phyloP scores from a whole-genome alignment of 1,140 invertebrate genomes.

The Hylyphantes graminicola region DNA sequence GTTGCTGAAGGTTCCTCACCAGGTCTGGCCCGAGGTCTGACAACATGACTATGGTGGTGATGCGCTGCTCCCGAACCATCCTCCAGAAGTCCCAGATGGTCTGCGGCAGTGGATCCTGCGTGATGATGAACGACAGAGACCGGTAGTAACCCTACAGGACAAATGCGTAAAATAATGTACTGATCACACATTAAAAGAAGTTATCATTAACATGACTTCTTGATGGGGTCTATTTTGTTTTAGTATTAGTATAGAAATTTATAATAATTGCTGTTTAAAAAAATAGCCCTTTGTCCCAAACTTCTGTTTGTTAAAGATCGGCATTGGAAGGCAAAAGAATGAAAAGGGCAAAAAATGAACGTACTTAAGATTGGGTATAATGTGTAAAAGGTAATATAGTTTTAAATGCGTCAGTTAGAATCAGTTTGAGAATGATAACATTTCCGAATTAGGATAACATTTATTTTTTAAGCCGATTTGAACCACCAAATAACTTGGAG shows the following conservation, averaged over 20 bases:
- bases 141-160: constrained; percentile 83
- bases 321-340: too few species aligned
- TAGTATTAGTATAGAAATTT: background rate
- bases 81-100: constrained; percentile 96
- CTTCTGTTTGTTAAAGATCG: too few species aligned
- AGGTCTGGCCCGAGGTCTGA: constrained; percentile 75
- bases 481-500: too few species aligned
- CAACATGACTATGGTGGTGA: constrained; percentile 92
- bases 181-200: background rate
- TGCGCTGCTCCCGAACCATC: constrained; percentile 93
- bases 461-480: too few species aligned
- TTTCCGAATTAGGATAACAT: too few species aligned
- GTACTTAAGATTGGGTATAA: too few species aligned
- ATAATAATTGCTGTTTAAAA: background rate
- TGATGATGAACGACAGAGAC: constrained; percentile 92
- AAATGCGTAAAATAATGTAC: background rate
- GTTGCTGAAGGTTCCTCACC: background rate
- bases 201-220: too few species aligned
- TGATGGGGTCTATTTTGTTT: too few species aligned
- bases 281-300: background rate
- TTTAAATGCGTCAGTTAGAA: too few species aligned
- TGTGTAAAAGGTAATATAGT: too few species aligned
- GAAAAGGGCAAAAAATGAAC: too few species aligned
- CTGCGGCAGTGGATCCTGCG: constrained; percentile 90
- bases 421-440: too few species aligned